phyloP scores from a whole-genome alignment of 2,113 vertebrate genomes.

The Oncorhynchus kisutch region DNA sequence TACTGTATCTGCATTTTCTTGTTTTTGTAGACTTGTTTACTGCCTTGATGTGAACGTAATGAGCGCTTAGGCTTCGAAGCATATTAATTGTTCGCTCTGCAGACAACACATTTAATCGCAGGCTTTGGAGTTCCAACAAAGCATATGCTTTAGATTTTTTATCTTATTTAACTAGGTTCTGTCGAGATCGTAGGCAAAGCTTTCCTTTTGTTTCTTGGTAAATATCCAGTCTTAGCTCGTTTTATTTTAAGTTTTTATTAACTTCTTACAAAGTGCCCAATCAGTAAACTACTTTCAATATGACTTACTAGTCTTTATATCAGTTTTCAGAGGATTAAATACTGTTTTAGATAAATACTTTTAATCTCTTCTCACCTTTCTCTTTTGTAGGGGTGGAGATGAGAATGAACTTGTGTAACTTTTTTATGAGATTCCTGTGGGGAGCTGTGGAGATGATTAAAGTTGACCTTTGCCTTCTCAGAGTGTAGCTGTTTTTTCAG shows the following conservation, averaged over 20 bases:
- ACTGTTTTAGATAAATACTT: conserved; percentile 2
- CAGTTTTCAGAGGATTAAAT: conserved; percentile 4
- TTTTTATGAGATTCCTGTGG: neutral
- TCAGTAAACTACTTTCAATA: neutral
- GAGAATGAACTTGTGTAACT: neutral
- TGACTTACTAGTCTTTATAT: neutral
- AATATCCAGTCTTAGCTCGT: neutral
- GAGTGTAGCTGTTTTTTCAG: too few species aligned
- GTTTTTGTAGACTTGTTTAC: conserved; percentile 4
- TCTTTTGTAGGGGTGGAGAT: neutral
- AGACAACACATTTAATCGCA: neutral
- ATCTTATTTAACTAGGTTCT: conserved; percentile 13
- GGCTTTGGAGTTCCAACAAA: neutral
- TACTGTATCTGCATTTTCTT: neutral
- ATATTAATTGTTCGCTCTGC: conserved; percentile 14
- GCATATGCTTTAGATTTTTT: conserved; percentile 4
- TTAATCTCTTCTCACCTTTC: neutral
- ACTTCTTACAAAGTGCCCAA: neutral
- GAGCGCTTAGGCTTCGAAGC: conserved; percentile 19
- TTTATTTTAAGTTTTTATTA: neutral
- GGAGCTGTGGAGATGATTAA: neutral
- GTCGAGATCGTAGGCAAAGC: neutral
- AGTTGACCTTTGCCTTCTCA: neutral
- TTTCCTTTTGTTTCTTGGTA: neutral
- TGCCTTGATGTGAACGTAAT: neutral